Conservation (phyloP, 2,113 vertebrate genomes). For the Symphodus melops region DNA sequence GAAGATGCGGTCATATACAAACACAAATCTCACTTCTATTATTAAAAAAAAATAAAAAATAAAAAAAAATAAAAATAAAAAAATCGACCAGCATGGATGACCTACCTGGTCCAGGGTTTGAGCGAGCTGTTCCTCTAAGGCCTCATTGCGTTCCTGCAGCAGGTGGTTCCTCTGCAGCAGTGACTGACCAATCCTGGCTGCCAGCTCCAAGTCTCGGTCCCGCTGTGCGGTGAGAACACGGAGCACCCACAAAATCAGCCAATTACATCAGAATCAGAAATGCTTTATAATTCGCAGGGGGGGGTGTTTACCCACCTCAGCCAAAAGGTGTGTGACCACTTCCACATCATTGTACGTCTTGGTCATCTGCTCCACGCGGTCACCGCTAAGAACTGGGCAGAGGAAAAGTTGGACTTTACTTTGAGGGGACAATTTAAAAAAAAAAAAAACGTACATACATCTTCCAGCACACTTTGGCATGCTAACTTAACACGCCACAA, state of each 20-base stretch:
- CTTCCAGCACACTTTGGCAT: background rate
- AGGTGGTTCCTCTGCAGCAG: constrained; percentile 94
- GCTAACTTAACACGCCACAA: constrained; percentile 1
- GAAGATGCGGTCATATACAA: no score
- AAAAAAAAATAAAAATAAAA: no score
- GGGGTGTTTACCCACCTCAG: constrained; percentile 85
- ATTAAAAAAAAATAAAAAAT: no score
- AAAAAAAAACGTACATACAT: background rate
- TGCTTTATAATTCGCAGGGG: no score
- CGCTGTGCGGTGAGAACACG: constrained; percentile 80
- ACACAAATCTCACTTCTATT: background rate
- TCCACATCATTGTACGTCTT: constrained; percentile 92
- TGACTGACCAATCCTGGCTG: constrained; percentile 96
- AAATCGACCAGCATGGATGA: no score
- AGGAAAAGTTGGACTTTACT: constrained; percentile 8
- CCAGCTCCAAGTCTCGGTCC: constrained; percentile 95
- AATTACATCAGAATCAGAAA: constrained; percentile 6
- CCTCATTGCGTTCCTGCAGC: constrained; percentile 92
- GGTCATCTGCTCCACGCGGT: constrained; percentile 90
- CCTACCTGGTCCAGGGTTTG: constrained; percentile 92
- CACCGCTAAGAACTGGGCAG: constrained; percentile 87
- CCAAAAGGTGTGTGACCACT: constrained; percentile 92
- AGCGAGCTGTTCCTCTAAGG: constrained; percentile 92
- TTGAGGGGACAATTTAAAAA: background rate
- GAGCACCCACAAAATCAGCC: background rate